A percentile compares a stretch with the other conserved stretches of the same genome.
Conservation (phyloP, 2,113 vertebrate species). For the Actenoides hombroni region DNA sequence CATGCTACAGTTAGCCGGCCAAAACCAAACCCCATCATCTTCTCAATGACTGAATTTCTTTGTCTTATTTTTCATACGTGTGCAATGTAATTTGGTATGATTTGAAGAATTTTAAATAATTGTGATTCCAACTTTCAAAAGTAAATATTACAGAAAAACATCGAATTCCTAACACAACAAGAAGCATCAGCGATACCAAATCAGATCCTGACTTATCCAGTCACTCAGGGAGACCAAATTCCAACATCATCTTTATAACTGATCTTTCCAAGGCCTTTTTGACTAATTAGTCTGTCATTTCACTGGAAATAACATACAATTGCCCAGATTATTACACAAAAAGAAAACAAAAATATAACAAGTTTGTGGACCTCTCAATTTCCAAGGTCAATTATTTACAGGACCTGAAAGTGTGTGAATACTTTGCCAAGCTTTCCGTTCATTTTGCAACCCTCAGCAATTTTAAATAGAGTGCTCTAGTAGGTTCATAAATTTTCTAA, state of each 20-base stretch:
- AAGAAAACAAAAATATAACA: not conserved
- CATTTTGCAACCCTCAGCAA: not conserved
- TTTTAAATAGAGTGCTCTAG: not conserved
- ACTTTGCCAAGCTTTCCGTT: not conserved
- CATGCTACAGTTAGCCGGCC: not conserved
- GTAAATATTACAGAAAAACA: not conserved
- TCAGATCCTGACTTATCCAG: not conserved
- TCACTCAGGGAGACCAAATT: not conserved
- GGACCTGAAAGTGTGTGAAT: not conserved
- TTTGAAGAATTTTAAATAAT: not conserved
- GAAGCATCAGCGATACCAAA: not conserved
- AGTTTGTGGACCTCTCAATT: not conserved
- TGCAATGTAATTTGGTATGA: not conserved
- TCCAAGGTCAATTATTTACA: not conserved
- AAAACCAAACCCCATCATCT: not conserved
- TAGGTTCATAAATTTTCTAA: conserved; percentile 13
- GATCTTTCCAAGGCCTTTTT: not conserved
- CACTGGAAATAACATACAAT: not conserved
- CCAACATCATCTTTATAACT: not conserved
- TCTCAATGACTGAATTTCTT: not conserved
- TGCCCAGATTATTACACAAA: not conserved
- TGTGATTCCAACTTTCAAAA: not conserved
- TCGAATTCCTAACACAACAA: not conserved
- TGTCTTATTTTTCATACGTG: not conserved
- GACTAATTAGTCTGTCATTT: not conserved